Base-by-base conservation (phyloP, 2,797 vertebrate genomes). In the Pampus argenteus region DNA sequence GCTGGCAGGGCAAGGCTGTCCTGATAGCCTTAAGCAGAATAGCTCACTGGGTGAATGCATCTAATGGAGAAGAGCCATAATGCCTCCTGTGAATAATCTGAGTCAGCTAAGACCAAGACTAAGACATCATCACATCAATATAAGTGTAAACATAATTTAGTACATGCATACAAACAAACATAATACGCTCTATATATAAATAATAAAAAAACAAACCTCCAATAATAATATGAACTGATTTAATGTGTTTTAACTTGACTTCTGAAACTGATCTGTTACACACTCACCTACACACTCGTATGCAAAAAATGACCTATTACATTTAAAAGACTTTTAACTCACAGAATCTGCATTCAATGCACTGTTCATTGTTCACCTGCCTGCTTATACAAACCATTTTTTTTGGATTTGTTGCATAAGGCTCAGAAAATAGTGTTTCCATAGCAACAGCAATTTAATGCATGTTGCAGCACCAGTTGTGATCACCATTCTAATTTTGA, bases 371-470 rank as follows among this genome's bases (percentile, higher is more conserved):
- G 55, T 85, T 84, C 71, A 86, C 73, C 67, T 76, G 71, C 56
- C 65, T 51, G 18, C 6, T 66, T 70, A 65, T 50, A 51, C 52
- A 69, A 79, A 66, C 71, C 65, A 65, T 83, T 86, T 82, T 86
- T 82, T 86, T 79, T 64, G 47, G 52, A 59, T 78, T 65, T 71
- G 83, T 85, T 88, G 73, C 85, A 76, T 71, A 86, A 83, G 78
- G 57, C 66, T 69, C 31, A 17, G 65, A 67, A 76, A 44, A 60
- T 20, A 55, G 55, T 44, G 91, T 92, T 84, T 82, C 90, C 84
- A 89, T 91, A 76, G 88, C 83, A 91, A 92, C 87, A 70, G 51
- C 76, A 74, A 71, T 81, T 85, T 86, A 63, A 81, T 74, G 82
- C 87, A 82, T 72, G 60, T 73, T 64, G 64, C 29, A 29, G 42